phyloP scores from a whole-genome alignment of 2,113 vertebrate species.

The Indicator indicator region DNA sequence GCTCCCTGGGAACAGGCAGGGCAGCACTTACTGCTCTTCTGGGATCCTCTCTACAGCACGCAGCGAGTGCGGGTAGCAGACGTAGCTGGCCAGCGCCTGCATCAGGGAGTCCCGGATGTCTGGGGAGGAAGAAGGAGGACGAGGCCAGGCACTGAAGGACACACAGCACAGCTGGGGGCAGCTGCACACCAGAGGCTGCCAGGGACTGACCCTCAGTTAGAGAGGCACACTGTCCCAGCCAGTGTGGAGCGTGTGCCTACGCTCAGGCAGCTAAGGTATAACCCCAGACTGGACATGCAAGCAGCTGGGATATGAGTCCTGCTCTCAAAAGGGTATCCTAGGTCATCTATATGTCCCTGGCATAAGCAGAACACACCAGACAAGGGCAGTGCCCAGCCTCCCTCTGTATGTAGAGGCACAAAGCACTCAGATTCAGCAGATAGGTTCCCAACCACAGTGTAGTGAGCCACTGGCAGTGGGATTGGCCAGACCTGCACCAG shows the following conservation, averaged over 20 bases:
- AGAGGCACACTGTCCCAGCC: background rate
- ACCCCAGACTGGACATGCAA: background rate
- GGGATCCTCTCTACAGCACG: slow-evolving; percentile 94
- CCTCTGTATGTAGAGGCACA: background rate
- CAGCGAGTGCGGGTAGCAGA: slow-evolving; percentile 97
- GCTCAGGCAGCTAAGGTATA: background rate
- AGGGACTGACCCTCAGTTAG: background rate
- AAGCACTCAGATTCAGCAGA: background rate
- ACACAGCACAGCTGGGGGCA: background rate
- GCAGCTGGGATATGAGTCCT: background rate
- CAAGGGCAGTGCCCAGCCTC: background rate
- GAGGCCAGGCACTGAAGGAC: background rate
- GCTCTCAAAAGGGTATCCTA: background rate
- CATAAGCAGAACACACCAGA: background rate
- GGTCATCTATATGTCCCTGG: background rate
- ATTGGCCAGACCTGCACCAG: background rate
- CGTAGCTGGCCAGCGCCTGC: slow-evolving; percentile 97
- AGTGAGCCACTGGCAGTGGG: background rate
- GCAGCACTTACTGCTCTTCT: slow-evolving; percentile 92
- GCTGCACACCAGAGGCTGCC: background rate
- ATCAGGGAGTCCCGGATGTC: slow-evolving; percentile 98
- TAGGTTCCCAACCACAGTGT: background rate
- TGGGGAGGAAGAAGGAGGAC: slow-evolving; percentile 61
- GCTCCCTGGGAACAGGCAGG: background rate
- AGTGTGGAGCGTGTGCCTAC: background rate